Evolutionary conservation across 2,888 invertebrate genomes (phyloP).

Genomic region (Parapristionchus giblindavisi): DNA sequence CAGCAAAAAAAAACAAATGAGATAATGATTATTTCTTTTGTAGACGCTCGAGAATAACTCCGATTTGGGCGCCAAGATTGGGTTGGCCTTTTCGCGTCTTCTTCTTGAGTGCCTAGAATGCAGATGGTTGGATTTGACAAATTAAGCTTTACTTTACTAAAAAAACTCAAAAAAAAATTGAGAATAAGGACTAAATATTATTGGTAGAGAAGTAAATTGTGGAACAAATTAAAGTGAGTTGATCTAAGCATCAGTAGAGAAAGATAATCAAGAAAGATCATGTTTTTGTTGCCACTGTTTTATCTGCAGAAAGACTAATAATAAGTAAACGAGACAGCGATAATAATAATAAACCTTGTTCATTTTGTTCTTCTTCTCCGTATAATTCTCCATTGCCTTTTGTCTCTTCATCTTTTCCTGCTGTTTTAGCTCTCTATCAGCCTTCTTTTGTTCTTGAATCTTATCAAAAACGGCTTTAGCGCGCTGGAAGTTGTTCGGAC

Average conservation of each 20-base stretch:
- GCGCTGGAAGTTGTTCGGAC: conserved; percentile 38
- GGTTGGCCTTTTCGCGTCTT: conserved; percentile 62
- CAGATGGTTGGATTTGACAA: too few species aligned
- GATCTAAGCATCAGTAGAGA: too few species aligned
- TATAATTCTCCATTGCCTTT: conserved; percentile 48
- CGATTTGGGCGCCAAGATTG: conserved; percentile 61
- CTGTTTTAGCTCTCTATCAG: conserved; percentile 19
- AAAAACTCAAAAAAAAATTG: too few species aligned
- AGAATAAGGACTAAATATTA: too few species aligned
- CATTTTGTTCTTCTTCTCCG: conserved; percentile 53
- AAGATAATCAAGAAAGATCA: too few species aligned
- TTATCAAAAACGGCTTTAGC: conserved; percentile 35
- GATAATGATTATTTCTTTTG: too few species aligned
- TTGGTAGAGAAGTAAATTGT: too few species aligned
- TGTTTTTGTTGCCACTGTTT: neutral
- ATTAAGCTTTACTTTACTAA: too few species aligned
- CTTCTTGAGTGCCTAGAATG: conserved; percentile 48
- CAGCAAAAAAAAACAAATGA: too few species aligned
- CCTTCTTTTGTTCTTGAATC: conserved; percentile 21
- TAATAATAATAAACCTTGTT: conserved; percentile 43
- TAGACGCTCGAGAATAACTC: conserved; percentile 58
- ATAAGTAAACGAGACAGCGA: neutral
- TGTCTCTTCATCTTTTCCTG: conserved; percentile 39
- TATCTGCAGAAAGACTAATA: neutral
- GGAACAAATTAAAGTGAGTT: too few species aligned